Conservation (phyloP, 1,140 invertebrate species). For the Drosophila navojoa region DNA sequence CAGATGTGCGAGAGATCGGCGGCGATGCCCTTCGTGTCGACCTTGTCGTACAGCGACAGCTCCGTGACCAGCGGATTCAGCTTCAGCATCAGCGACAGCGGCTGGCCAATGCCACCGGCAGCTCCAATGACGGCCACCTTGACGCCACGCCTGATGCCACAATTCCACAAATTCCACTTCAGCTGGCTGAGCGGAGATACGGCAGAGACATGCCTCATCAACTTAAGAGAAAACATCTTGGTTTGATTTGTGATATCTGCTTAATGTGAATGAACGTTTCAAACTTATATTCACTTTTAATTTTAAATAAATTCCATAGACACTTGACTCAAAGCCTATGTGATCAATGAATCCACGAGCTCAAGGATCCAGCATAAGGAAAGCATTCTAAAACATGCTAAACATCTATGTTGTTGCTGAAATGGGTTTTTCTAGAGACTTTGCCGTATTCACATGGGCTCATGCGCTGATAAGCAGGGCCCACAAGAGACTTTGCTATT, state of each 20-base stretch:
- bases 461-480: too few species aligned
- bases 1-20: conserved; percentile 94
- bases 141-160: neutral
- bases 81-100: conserved; percentile 90
- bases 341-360: too few species aligned
- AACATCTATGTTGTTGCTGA: too few species aligned
- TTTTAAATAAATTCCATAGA: too few species aligned
- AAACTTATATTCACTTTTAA: too few species aligned
- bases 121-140: conserved; percentile 94
- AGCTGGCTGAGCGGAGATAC: neutral
- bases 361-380: too few species aligned
- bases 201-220: neutral
- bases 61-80: conserved; percentile 88
- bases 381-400: too few species aligned
- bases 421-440: too few species aligned
- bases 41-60: conserved; percentile 91
- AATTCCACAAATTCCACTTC: too few species aligned
- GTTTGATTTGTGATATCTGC: neutral
- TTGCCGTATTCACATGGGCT: too few species aligned
- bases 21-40: conserved; percentile 90
- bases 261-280: neutral
- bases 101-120: conserved; percentile 91
- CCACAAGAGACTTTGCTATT: too few species aligned
- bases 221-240: neutral
- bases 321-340: too few species aligned